phyloP scores from a whole-genome alignment of 2,888 invertebrate species.

The Nebria salina region DNA sequence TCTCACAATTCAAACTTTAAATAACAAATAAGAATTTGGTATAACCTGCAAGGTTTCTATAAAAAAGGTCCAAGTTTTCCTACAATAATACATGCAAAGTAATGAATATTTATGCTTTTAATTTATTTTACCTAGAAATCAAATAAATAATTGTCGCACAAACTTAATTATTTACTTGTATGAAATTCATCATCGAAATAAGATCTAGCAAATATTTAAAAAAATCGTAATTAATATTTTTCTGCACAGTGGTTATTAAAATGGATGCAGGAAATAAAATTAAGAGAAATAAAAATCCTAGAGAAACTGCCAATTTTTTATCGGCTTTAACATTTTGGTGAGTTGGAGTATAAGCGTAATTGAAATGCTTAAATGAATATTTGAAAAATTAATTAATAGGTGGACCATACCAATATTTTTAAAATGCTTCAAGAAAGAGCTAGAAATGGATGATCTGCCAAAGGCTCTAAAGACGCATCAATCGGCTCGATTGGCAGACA shows the following conservation, averaged over 20 bases:
- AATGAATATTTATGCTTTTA: no score
- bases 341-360: slow-evolving; percentile 55
- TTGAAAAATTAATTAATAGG: slow-evolving; percentile 61
- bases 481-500: slow-evolving; percentile 72
- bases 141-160: no score
- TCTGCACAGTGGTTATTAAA: slow-evolving; percentile 21
- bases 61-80: no score
- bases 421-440: slow-evolving; percentile 73
- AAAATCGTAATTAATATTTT: no score
- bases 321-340: slow-evolving; percentile 76
- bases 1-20: no score
- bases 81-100: no score
- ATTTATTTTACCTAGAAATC: no score
- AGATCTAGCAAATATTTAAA: no score
- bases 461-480: slow-evolving; percentile 75
- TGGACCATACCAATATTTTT: slow-evolving; percentile 77
- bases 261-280: slow-evolving; percentile 68
- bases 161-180: no score
- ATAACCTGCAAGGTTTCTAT: no score
- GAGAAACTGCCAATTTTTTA: slow-evolving; percentile 70
- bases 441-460: slow-evolving; percentile 73
- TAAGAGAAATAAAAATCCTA: slow-evolving; percentile 69
- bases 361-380: neutral
- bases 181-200: no score
- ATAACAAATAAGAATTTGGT: no score